Conservation (phyloP, 92 coral and sea anemone genomes). For the Palythoa grandis region DNA sequence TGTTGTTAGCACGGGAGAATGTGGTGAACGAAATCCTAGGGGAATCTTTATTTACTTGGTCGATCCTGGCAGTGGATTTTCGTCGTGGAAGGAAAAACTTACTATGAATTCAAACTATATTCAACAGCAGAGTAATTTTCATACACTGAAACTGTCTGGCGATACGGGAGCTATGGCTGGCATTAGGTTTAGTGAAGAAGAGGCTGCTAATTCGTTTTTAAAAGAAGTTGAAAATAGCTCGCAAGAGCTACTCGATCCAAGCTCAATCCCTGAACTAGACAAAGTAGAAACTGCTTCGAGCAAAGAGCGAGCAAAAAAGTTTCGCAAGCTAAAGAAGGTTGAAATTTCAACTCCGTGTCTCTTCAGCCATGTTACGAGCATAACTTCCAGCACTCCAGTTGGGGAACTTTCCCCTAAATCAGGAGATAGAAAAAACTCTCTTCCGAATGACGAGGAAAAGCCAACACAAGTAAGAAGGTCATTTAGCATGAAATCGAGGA, state of each 20-base stretch:
- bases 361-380: conserved; percentile 97
- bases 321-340: conserved; percentile 91
- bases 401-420: conserved; percentile 65
- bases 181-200: conserved; percentile 86
- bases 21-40: conserved; percentile 93
- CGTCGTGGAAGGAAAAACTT: conserved; percentile 90
- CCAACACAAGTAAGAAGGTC: conserved; percentile 25
- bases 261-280: conserved; percentile 80
- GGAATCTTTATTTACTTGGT: conserved; percentile 84
- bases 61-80: conserved; percentile 91
- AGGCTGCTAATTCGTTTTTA: conserved; percentile 77
- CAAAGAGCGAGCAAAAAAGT: conserved; percentile 80
- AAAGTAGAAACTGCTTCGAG: conserved; percentile 58
- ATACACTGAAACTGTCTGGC: conserved; percentile 78
- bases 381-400: conserved; percentile 81
- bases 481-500: conserved; percentile 41
- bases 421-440: conserved; percentile 54
- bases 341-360: conserved; percentile 98
- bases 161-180: conserved; percentile 97
- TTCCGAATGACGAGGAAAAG: conserved; percentile 65
- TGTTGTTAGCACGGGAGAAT: conserved; percentile 83
- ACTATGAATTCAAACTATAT: conserved; percentile 82
- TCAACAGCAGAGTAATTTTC: conserved; percentile 91
- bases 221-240: conserved; percentile 81
- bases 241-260: conserved; percentile 62